Evolutionary conservation across 2,797 vertebrate genomes (phyloP).

Genomic region (Hydrocynus forskahlii): DNA sequence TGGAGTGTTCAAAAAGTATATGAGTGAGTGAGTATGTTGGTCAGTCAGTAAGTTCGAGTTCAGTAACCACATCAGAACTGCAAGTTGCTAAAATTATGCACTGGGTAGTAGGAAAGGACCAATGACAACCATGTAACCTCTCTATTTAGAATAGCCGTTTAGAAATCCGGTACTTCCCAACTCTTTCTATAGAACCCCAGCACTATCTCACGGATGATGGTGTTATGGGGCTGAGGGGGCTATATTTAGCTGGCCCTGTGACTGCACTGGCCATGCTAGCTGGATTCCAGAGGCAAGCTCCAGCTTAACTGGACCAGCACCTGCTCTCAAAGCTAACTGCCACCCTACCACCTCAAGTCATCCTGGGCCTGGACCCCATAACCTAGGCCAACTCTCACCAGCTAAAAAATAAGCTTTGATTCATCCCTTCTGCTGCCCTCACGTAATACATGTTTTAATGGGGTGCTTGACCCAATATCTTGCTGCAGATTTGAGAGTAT

Average conservation of each 20-base stretch:
- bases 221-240: conserved; percentile 50
- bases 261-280: conserved; percentile 56
- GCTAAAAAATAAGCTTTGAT: conserved; percentile 53
- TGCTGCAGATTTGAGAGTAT: conserved; percentile 17
- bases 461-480: conserved; percentile 21
- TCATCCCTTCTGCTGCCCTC: conserved; percentile 43
- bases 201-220: conserved; percentile 61
- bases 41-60: background rate
- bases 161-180: conserved; percentile 39
- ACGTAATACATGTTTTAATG: conserved; percentile 10
- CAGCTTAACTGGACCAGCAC: conserved; percentile 53
- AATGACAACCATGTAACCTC: conserved; percentile 15
- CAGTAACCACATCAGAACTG: background rate
- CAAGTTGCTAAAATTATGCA: conserved; percentile 9
- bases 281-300: conserved; percentile 58
- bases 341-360: conserved; percentile 48
- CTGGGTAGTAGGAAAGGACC: conserved; percentile 8
- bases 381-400: conserved; percentile 47
- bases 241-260: conserved; percentile 65
- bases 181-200: conserved; percentile 34
- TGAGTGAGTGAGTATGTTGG: too few relatives aligned
- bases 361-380: conserved; percentile 48
- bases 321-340: conserved; percentile 61
- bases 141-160: conserved; percentile 48
- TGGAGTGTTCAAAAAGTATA: background rate